Percentiles rank a stretch among this genome's conserved stretches.
Evolutionary conservation across 2,888 invertebrate species (phyloP).

Genomic region (Gastrophysa polygoni): DNA sequence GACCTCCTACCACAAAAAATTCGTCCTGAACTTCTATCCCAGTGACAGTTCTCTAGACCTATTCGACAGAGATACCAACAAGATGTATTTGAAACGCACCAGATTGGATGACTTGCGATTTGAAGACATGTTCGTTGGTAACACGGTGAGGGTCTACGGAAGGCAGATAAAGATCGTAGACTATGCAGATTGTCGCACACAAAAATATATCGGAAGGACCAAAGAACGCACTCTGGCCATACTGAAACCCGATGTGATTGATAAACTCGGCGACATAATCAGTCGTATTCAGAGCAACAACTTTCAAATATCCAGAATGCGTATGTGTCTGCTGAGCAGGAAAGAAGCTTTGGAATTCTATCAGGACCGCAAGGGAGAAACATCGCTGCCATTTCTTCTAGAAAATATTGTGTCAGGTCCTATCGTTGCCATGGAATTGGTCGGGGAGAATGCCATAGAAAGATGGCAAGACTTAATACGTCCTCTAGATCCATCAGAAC

Average conservation of each 20-base stretch:
- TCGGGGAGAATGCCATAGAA: constrained; percentile 71
- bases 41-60: constrained; percentile 82
- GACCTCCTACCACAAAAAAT: constrained; percentile 74
- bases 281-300: constrained; percentile 67
- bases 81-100: constrained; percentile 65
- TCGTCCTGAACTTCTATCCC: constrained; percentile 77
- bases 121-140: constrained; percentile 73
- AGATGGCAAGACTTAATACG: constrained; percentile 68
- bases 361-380: constrained; percentile 62
- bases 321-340: constrained; percentile 71
- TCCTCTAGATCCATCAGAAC: constrained; percentile 65
- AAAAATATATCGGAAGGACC: constrained; percentile 66
- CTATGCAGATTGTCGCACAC: constrained; percentile 74
- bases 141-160: constrained; percentile 72
- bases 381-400: constrained; percentile 69
- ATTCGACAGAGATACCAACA: constrained; percentile 51
- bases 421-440: constrained; percentile 73
- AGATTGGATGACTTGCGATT: constrained; percentile 69
- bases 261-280: constrained; percentile 76
- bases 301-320: constrained; percentile 62
- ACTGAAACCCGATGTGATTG: constrained; percentile 75
- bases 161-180: constrained; percentile 74
- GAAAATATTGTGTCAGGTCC: constrained; percentile 72
- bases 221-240: constrained; percentile 77
- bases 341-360: constrained; percentile 69